Base-by-base conservation (phyloP, 2,888 invertebrate genomes). In the Scaptomyza flava region DNA sequence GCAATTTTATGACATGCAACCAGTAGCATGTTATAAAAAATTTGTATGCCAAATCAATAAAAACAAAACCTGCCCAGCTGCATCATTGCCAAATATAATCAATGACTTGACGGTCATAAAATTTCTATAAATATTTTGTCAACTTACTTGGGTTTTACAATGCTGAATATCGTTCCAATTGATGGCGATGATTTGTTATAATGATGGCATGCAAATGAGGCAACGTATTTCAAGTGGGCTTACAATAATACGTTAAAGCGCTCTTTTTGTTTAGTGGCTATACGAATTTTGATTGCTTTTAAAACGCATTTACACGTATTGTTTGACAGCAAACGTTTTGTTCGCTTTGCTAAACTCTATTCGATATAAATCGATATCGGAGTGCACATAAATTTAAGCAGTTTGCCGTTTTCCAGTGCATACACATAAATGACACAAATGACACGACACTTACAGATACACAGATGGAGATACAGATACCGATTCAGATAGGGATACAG, bases 251-350 rank as follows among this genome's bases (percentile, higher is more conserved):
- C 48, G 58, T 62, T 68, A 86, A 66, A 43, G 72, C 66, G 61
- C 36, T 38, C 36, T 14, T 66, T 59, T 64, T 80, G 63, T 64
- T 65, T 69, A 51, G 48, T 34, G 58, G 61, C 58, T 78, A 50
- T 62, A 51, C 57, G 54, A 69, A 75, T 70, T 77, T 79, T 77
- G 86, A 78, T 83, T 76, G 81, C 68, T 61, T 73, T 68, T 81
- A 53, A 75, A 81, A 59, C 67, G 66, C 57, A 85, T 85, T 79
- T 57, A 17, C 17, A 1, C 17, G 17, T 17, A 75, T 80, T 79
- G 75, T 82, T 64, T 64, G 61, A 77, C 59, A 66, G 62, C 65
- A 66, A 86, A 65, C 83, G 81, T 86, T 81, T 81, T 81, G 80
- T 72, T 56, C 45, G 36, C 41, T 62, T 65, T 65, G 47, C 53